Conservation (phyloP, 2,797 vertebrate species). For the Anniella stebbinsi region DNA sequence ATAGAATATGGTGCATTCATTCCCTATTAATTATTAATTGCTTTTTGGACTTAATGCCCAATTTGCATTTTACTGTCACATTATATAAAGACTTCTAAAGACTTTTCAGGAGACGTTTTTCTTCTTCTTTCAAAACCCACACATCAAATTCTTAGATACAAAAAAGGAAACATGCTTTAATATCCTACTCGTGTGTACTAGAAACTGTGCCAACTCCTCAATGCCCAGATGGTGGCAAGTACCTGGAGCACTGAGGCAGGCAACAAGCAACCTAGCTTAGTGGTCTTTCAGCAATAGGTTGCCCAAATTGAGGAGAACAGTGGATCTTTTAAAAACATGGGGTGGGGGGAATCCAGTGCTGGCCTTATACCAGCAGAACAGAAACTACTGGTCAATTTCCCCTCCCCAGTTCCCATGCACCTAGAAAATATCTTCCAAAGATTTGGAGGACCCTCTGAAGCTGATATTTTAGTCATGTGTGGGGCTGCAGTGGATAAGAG, state of each 20-base stretch:
- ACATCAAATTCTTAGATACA: background rate
- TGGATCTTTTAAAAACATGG: no score
- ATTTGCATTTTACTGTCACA: constrained; percentile 13
- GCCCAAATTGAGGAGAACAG: background rate
- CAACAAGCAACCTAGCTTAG: background rate
- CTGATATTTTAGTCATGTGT: no score
- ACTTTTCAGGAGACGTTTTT: background rate
- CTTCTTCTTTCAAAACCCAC: constrained; percentile 1
- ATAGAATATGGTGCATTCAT: constrained; percentile 61
- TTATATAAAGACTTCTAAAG: background rate
- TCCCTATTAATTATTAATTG: constrained; percentile 57
- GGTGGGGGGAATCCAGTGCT: no score
- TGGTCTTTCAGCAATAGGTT: background rate
- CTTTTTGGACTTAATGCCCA: constrained; percentile 34
- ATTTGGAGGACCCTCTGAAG: no score
- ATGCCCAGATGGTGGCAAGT: background rate
- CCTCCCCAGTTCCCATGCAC: no score
- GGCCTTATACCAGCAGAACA: no score
- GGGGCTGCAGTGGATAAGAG: no score
- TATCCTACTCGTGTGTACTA: background rate
- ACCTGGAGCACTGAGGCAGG: background rate
- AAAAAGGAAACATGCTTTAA: background rate
- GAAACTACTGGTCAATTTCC: no score
- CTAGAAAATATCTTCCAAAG: no score
- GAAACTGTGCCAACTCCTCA: background rate